Conservation (phyloP, 2,888 invertebrate species). For the Dryomyza anilis region DNA sequence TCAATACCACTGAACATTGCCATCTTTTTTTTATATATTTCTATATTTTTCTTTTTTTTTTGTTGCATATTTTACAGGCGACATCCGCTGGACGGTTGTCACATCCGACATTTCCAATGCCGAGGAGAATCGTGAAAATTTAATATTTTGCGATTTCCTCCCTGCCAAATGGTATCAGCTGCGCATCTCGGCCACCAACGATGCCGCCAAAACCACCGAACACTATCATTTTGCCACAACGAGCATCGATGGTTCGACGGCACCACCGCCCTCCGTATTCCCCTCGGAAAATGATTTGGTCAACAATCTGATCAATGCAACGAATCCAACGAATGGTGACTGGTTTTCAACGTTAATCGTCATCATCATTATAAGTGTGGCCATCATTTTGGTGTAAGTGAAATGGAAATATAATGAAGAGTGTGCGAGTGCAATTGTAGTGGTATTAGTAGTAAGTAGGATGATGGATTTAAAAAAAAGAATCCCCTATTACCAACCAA, state of each 20-base stretch:
- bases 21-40: too few species aligned
- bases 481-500: neutral
- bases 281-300: conserved; percentile 58
- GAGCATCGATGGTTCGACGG: conserved; percentile 63
- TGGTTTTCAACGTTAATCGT: conserved; percentile 59
- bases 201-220: conserved; percentile 68
- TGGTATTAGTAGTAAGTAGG: neutral
- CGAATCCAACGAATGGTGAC: conserved; percentile 56
- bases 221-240: conserved; percentile 68
- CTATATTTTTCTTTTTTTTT: conserved; percentile 15
- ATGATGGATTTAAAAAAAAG: neutral
- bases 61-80: conserved; percentile 44
- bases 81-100: conserved; percentile 60
- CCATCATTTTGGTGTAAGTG: conserved; percentile 58
- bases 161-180: conserved; percentile 69
- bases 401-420: neutral
- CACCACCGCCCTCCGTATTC: conserved; percentile 56
- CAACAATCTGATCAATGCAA: conserved; percentile 57
- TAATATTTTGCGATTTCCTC: conserved; percentile 64
- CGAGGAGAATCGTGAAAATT: conserved; percentile 60
- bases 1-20: too few species aligned
- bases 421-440: neutral
- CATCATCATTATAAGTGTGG: conserved; percentile 55
- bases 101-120: conserved; percentile 61
- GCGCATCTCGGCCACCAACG: conserved; percentile 67